Conservation (phyloP, 1,140 invertebrate genomes). For the Drosophila miranda region DNA sequence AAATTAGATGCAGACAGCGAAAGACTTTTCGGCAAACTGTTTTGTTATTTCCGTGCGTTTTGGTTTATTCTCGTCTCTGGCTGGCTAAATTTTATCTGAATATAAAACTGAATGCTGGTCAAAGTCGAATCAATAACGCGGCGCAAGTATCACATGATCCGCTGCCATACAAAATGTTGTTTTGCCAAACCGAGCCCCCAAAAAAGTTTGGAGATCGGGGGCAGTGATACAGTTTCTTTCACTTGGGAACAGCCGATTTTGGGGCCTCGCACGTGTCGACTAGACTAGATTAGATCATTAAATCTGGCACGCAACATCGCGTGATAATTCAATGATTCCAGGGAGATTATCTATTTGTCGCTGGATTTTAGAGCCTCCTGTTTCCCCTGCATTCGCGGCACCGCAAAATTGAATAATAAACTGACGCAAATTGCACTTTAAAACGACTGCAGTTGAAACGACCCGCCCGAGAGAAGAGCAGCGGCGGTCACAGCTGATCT, state of each 20-base stretch:
- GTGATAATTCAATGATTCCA: conserved; percentile 59
- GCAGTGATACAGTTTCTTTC: conserved; percentile 6
- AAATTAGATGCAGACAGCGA: conserved; percentile 42
- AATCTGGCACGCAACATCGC: conserved; percentile 42
- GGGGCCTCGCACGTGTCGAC: conserved; percentile 10
- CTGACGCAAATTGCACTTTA: conserved; percentile 9
- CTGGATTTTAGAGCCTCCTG: conserved; percentile 29
- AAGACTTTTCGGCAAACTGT: conserved; percentile 9
- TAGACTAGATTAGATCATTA: neutral
- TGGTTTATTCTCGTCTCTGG: conserved; percentile 17
- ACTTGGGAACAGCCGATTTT: conserved; percentile 47
- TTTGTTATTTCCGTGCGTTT: conserved; percentile 12
- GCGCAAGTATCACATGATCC: conserved; percentile 66
- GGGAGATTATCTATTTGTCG: conserved; percentile 37
- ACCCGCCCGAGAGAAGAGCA: conserved; percentile 1
- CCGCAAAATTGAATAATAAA: conserved; percentile 31
- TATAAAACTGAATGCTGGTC: conserved; percentile 52
- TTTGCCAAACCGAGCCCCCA: conserved; percentile 54
- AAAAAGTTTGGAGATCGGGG: conserved; percentile 4
- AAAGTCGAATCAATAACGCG: conserved; percentile 67
- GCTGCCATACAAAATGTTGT: conserved; percentile 13
- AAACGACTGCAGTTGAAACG: conserved; percentile 12
- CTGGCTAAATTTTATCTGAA: conserved; percentile 57
- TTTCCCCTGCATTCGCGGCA: conserved; percentile 22
- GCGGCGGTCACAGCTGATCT: conserved; percentile 40